Conservation (phyloP, 2,888 invertebrate species). For the Cyclophora punctaria region DNA sequence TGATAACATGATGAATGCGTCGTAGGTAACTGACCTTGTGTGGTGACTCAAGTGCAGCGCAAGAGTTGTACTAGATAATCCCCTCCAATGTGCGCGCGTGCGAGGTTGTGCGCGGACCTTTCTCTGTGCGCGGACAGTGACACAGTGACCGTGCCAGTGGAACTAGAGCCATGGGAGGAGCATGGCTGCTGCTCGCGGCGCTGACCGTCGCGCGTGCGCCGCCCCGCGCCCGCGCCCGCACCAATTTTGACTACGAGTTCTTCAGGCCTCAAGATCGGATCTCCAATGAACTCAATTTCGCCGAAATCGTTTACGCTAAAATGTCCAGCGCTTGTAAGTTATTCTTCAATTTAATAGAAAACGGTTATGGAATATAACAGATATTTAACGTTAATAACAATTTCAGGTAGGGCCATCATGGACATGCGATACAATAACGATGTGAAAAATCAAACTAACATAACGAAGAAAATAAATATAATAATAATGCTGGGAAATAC, state of each 20-base stretch:
- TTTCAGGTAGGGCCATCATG: conserved; percentile 64
- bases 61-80: conserved; percentile 52
- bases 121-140: conserved; percentile 63
- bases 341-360: background rate
- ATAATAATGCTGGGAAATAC: conserved; percentile 42
- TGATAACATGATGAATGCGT: too few relatives aligned
- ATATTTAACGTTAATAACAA: conserved; percentile 1
- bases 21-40: conserved; percentile 32
- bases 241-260: conserved; percentile 3
- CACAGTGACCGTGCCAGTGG: conserved; percentile 63
- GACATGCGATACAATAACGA: conserved; percentile 50
- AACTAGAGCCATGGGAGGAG: conserved; percentile 25
- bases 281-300: conserved; percentile 38
- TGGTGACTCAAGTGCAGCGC: conserved; percentile 25
- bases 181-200: conserved; percentile 40
- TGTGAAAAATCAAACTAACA: conserved; percentile 30
- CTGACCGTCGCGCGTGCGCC: conserved; percentile 21
- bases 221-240: conserved; percentile 12
- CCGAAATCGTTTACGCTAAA: conserved; percentile 56
- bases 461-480: conserved; percentile 58
- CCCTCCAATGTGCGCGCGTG: conserved; percentile 43
- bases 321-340: conserved; percentile 66
- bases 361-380: too few relatives aligned
- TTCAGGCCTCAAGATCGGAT: too few relatives aligned
- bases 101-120: conserved; percentile 45